phyloP scores from a whole-genome alignment of 2,888 invertebrate genomes.

The Carabus problematicus region DNA sequence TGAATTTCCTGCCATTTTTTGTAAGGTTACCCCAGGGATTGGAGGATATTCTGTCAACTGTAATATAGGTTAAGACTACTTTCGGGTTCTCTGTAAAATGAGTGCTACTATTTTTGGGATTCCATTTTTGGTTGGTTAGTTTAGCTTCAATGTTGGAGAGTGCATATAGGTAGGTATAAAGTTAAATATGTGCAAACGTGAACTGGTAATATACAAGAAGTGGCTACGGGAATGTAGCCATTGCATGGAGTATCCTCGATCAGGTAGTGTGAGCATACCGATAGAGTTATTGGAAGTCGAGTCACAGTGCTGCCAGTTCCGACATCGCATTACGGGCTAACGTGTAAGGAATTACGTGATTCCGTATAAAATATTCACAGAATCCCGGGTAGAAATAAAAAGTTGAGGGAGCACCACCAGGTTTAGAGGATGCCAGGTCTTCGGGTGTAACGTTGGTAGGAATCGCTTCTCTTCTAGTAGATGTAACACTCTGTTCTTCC shows the following conservation, averaged over 20 bases:
- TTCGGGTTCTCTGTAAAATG: too few species aligned
- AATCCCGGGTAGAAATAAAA: conserved; percentile 27
- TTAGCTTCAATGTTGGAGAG: too few species aligned
- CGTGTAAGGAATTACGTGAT: conserved; percentile 40
- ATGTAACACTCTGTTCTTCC: not conserved
- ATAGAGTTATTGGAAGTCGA: conserved; percentile 25
- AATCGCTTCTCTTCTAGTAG: not conserved
- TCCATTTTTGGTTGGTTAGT: too few species aligned
- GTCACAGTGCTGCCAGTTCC: conserved; percentile 9
- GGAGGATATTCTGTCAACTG: too few species aligned
- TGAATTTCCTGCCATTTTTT: too few species aligned
- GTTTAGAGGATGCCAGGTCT: not conserved
- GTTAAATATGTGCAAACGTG: too few species aligned
- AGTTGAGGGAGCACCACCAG: too few species aligned
- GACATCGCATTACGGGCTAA: conserved; percentile 13
- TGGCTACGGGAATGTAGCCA: not conserved
- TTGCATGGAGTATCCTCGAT: conserved; percentile 4
- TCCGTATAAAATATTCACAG: conserved; percentile 40
- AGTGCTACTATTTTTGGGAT: too few species aligned
- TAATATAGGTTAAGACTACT: too few species aligned
- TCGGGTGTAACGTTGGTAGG: not conserved
- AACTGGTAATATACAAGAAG: conserved; percentile 1
- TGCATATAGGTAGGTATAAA: too few species aligned
- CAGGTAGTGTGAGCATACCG: conserved; percentile 16
- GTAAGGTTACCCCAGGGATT: too few species aligned